Evolutionary conservation across 2,888 invertebrate species (phyloP), one percentile per base, ranked within the genome.

Genomic region (Xanthia icteritia): DNA sequence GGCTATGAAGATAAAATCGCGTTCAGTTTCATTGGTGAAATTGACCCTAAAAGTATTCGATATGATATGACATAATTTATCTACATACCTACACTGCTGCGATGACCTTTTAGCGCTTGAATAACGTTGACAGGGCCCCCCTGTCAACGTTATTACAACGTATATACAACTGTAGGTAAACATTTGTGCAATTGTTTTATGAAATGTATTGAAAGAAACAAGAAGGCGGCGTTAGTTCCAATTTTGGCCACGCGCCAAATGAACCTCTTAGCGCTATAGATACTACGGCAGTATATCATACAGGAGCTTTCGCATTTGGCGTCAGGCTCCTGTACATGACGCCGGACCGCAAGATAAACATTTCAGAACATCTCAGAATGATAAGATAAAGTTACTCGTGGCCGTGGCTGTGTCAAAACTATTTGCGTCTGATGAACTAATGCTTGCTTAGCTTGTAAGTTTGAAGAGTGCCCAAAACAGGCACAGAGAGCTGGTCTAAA

Each of bases 1-100:
- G 39, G 31, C 51, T 42, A 31, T 76, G 36, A 61, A 66, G 51
- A 76, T 76, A 42, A 65, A 76, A 66, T 51, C 31, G 31, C 1
- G 31, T 31, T 2, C 1, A 31, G 31, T 31, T 31, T 31, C 31
- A 31, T 31, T 31, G 31, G 8, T 42, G 42, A 42, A 42, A 42
- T 42, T 42, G 6, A 6, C 6, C 6, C 68, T 17, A 11, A n/a
- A 67, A 56, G 17, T 23, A 20, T 51, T 61, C 17, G 4, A 5
- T 39, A 31, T 45, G 23, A 48, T 72, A 31, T 20, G 13, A 39
- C 54, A 20, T 54, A 2, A 54, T 63, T 42, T n/a, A n/a, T 54
- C 11, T 54, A 54, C 51, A 48, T 39, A 39, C 39, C 39, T 51
- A 51, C 51, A 51, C 6, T 51, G 51, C 2, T 20, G 48, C 20